Conservation (phyloP, 2,888 invertebrate genomes). For the Xylophagus ater region DNA sequence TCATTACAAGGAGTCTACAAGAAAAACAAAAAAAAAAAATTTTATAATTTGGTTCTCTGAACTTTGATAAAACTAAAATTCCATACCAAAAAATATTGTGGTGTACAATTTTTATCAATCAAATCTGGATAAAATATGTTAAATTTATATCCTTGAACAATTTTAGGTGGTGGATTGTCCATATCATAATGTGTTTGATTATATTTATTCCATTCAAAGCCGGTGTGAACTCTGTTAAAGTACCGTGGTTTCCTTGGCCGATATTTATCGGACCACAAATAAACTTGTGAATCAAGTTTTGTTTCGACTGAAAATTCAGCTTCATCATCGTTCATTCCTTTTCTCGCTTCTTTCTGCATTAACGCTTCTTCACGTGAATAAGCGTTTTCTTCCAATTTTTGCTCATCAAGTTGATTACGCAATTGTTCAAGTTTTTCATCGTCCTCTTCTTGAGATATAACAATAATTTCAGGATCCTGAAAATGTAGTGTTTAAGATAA, state of each 20-base stretch:
- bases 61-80: constrained; percentile 28
- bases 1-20: constrained; percentile 78
- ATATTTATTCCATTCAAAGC: constrained; percentile 99
- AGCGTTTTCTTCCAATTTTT: constrained; percentile 51
- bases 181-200: constrained; percentile 99
- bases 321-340: constrained; percentile 78
- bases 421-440: constrained; percentile 60
- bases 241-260: constrained; percentile 94
- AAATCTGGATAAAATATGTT: constrained; percentile 99
- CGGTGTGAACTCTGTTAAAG: constrained; percentile 92
- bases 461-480: constrained; percentile 52
- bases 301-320: constrained; percentile 87
- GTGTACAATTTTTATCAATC: constrained; percentile 85
- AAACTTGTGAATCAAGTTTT: constrained; percentile 68
- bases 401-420: constrained; percentile 53
- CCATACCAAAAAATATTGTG: constrained; percentile 85
- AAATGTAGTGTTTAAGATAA: constrained; percentile 1
- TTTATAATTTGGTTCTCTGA: constrained; percentile 13
- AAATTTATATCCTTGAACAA: constrained; percentile 99
- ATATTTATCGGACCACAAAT: constrained; percentile 92
- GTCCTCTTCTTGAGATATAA: constrained; percentile 68
- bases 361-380: constrained; percentile 46
- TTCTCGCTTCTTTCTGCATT: constrained; percentile 68
- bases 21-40: constrained; percentile 16
- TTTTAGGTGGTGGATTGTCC: constrained; percentile 99